Evolutionary conservation across 2,797 vertebrate genomes (phyloP).

Genomic region (Rachycentron canadum): DNA sequence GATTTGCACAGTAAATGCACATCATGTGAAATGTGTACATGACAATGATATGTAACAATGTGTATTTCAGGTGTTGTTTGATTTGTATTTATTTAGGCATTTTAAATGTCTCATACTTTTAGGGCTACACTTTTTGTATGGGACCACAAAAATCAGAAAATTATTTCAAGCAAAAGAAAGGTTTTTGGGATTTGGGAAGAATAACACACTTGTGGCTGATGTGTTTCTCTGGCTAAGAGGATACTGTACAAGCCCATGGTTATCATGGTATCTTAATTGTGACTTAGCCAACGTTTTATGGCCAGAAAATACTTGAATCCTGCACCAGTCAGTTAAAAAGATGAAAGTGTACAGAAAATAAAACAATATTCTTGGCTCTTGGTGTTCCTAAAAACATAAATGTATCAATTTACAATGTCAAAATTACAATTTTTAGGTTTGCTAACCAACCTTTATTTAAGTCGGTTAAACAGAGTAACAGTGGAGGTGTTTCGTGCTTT

Average conservation of each 20-base stretch:
- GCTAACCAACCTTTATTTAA: background rate
- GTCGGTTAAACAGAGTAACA: background rate
- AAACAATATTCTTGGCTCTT: background rate
- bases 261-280: slow-evolving; percentile 5
- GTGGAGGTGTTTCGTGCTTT: background rate
- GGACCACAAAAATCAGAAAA: background rate
- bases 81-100: background rate
- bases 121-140: background rate
- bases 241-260: background rate
- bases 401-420: background rate
- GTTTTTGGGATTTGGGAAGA: background rate
- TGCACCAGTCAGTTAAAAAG: background rate
- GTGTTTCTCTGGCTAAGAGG: slow-evolving; percentile 11
- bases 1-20: no score
- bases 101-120: background rate
- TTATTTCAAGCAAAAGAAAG: slow-evolving; percentile 9
- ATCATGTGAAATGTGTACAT: no score
- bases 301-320: slow-evolving; percentile 14
- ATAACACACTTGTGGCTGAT: slow-evolving; percentile 8
- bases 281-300: background rate
- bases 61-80: no score
- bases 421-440: background rate
- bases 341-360: background rate
- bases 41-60: no score
- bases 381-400: background rate